Evolutionary conservation across 2,888 invertebrate genomes (phyloP).

Genomic region (Agapostemon virescens): DNA sequence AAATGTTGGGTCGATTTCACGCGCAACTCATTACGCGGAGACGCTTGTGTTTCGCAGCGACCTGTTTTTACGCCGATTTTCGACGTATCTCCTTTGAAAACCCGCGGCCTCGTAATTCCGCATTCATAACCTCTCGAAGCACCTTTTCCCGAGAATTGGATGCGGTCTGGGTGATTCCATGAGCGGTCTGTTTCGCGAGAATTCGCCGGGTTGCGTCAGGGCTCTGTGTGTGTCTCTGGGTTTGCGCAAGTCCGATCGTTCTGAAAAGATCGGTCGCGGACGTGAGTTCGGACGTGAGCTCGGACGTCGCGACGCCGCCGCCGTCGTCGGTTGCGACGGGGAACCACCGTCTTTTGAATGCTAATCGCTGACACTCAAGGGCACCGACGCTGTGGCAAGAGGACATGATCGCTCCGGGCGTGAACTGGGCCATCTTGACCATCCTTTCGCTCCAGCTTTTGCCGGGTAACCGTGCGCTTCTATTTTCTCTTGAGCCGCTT

Average conservation of each 20-base stretch:
- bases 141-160: slow-evolving; percentile 37
- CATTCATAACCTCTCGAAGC: neutral
- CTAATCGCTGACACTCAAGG: slow-evolving; percentile 70
- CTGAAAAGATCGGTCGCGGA: slow-evolving; percentile 72
- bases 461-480: neutral
- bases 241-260: slow-evolving; percentile 75
- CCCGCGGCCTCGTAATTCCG: neutral
- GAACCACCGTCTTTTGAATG: slow-evolving; percentile 67
- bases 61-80: neutral
- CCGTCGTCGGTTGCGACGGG: slow-evolving; percentile 40
- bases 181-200: slow-evolving; percentile 29
- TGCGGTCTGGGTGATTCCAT: slow-evolving; percentile 28
- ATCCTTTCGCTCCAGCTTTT: slow-evolving; percentile 15
- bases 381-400: slow-evolving; percentile 61
- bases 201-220: slow-evolving; percentile 59
- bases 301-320: slow-evolving; percentile 48
- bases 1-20: slow-evolving; percentile 49
- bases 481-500: neutral
- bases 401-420: slow-evolving; percentile 61
- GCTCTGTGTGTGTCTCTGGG: slow-evolving; percentile 27
- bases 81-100: slow-evolving; percentile 15
- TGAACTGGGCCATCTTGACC: slow-evolving; percentile 70
- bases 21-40: slow-evolving; percentile 49
- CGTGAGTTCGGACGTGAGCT: slow-evolving; percentile 54
- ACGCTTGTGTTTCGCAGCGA: slow-evolving; percentile 11